Conservation (phyloP, 2,888 invertebrate genomes). For the Tanaodytes sp. region DNA sequence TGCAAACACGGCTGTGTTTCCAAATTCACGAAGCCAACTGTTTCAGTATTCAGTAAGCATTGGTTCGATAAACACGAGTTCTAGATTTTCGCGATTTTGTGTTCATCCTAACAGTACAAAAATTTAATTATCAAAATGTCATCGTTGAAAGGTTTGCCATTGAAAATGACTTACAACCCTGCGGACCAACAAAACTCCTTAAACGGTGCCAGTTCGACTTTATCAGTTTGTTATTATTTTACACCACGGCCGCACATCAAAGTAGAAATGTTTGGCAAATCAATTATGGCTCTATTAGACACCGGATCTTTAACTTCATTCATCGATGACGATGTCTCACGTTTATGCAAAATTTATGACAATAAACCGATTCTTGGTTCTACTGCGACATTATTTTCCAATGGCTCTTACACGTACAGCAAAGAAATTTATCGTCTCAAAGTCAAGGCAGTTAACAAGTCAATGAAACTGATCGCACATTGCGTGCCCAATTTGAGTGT, state of each 20-base stretch:
- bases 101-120: no score
- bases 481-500: background rate
- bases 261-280: slow-evolving; percentile 9
- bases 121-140: no score
- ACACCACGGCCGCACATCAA: slow-evolving; percentile 23
- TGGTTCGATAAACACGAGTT: no score
- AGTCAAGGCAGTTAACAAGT: background rate
- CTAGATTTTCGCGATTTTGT: no score
- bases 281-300: slow-evolving; percentile 12
- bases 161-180: no score
- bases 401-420: background rate
- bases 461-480: background rate
- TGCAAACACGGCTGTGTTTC: no score
- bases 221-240: slow-evolving; percentile 15
- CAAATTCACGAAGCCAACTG: no score
- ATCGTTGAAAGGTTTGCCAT: no score
- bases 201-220: no score
- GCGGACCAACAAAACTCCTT: no score
- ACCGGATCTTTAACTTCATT: slow-evolving; percentile 23
- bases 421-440: slow-evolving; percentile 6
- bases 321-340: slow-evolving; percentile 5
- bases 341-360: slow-evolving; percentile 3
- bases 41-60: no score
- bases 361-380: background rate
- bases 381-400: background rate